Evolutionary conservation across 2,797 vertebrate species (phyloP), one percentile per base, ranked within the genome.

Genomic region (Simalia tracyae): DNA sequence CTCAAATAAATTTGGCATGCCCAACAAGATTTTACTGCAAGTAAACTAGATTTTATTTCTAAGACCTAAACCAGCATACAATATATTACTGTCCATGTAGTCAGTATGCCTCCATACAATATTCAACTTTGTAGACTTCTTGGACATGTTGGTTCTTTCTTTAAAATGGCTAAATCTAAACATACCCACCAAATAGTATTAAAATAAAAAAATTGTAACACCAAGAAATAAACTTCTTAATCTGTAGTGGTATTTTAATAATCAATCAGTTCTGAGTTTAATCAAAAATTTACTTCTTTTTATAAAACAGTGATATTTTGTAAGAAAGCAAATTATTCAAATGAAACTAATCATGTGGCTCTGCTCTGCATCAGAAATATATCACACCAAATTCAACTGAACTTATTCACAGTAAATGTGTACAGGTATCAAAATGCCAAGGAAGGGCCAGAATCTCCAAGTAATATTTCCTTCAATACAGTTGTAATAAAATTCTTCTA

Each of bases 1-100:
- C 95, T 89, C 90, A 84, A 96, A 93, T 90, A 86, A 54, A 90
- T 92, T 86, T 92, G 93, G 94, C 95, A 90, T 86, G 89, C 76
- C 12, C 59, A 91, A 85, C 66, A 92, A 86, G 91, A 93, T 96
- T 92, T 94, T 94, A 90, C 90, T 90, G 50, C 92, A 95, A 96
- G 91, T 91, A 92, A 96, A 97, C 95, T 92, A 90, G 96, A 95
- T 94, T 94, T 95, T 91, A 95, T 96, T 2, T 14, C 90, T 86
- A 88, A 50, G 90, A 90, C 91, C 92, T 89, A 93, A 91, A 95
- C 91, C 94, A 95, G 94, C 87, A 95, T 64, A 93, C 0, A 0
- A 0, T 89, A 26, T 94, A 95, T 95, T 95, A 93, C 46, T 94
- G 94, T 63, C 94, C 95, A 86, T 60, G 56, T 1, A 66, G 12